Conservation (phyloP, 1,140 invertebrate genomes). For the Protaetia brevitarsis region DNA sequence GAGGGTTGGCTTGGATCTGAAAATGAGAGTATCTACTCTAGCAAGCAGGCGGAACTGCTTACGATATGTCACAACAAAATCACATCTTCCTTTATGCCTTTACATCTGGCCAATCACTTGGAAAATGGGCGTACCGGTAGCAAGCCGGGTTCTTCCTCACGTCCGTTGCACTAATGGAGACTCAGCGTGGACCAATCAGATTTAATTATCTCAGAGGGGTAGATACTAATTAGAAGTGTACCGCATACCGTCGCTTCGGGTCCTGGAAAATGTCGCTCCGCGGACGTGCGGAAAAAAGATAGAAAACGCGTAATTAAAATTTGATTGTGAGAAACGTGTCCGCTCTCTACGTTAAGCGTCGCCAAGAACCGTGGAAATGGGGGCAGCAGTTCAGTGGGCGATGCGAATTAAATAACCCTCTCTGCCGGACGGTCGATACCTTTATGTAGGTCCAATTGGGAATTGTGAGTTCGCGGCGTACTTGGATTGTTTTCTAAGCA, state of each 20-base stretch:
- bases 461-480: not conserved
- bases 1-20: too few species aligned
- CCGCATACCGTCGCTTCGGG: not conserved
- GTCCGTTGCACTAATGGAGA: not conserved
- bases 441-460: not conserved
- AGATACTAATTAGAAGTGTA: not conserved
- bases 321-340: slow-evolving; percentile 3
- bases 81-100: too few species aligned
- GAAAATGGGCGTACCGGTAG: too few species aligned
- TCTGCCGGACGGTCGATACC: not conserved
- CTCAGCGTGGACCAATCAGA: not conserved
- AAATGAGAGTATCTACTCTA: too few species aligned
- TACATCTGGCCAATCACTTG: too few species aligned
- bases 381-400: not conserved
- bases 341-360: not conserved
- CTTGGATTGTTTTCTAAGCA: not conserved
- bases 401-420: not conserved
- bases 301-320: not conserved
- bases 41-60: too few species aligned
- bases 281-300: not conserved
- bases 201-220: not conserved
- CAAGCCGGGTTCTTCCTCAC: too few species aligned
- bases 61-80: too few species aligned
- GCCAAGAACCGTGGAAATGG: not conserved
- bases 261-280: too few species aligned